A percentile compares a stretch with the other conserved stretches of the same genome.
phyloP scores from a whole-genome alignment of 2,888 invertebrate genomes.

The Dioctria rufipes region DNA sequence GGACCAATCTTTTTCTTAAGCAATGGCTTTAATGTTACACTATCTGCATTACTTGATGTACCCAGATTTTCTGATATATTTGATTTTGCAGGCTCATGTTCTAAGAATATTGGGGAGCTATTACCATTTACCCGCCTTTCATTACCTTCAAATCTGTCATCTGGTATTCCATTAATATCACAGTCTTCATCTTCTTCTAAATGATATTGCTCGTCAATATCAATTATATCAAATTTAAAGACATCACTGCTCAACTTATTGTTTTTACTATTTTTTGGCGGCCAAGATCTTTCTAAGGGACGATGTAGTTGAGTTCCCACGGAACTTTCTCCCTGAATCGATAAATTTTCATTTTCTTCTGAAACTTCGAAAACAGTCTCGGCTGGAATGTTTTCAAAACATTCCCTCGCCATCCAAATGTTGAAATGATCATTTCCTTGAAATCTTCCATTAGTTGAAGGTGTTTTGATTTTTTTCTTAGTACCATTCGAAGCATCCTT shows the following conservation, averaged over 20 bases:
- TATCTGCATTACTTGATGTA: slow-evolving; percentile 19
- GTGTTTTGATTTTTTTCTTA: slow-evolving; percentile 77
- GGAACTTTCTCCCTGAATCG: slow-evolving; percentile 60
- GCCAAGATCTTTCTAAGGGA: slow-evolving; percentile 82
- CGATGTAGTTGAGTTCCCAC: slow-evolving; percentile 73
- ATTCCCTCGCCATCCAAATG: slow-evolving; percentile 70
- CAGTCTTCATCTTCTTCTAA: slow-evolving; percentile 66
- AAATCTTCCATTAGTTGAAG: slow-evolving; percentile 44
- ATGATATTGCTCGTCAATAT: slow-evolving; percentile 81
- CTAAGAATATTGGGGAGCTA: slow-evolving; percentile 61
- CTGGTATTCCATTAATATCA: background rate
- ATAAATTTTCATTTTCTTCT: slow-evolving; percentile 61
- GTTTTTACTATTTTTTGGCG: slow-evolving; percentile 78
- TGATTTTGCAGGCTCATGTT: slow-evolving; percentile 71
- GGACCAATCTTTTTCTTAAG: slow-evolving; percentile 80
- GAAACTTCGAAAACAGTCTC: slow-evolving; percentile 67
- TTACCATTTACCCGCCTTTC: slow-evolving; percentile 16
- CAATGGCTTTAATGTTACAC: slow-evolving; percentile 74
- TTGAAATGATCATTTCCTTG: slow-evolving; percentile 65
- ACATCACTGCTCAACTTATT: slow-evolving; percentile 80
- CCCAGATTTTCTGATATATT: slow-evolving; percentile 17
- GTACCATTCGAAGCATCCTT: slow-evolving; percentile 72
- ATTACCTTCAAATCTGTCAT: background rate
- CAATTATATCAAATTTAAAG: slow-evolving; percentile 88
- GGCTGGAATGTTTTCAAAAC: slow-evolving; percentile 69